These are phyloP conservation scores for Alethe castanea DNA, from an alignment of 2,113 vertebrate genomes.

Conservation along the genomic window DNA sequence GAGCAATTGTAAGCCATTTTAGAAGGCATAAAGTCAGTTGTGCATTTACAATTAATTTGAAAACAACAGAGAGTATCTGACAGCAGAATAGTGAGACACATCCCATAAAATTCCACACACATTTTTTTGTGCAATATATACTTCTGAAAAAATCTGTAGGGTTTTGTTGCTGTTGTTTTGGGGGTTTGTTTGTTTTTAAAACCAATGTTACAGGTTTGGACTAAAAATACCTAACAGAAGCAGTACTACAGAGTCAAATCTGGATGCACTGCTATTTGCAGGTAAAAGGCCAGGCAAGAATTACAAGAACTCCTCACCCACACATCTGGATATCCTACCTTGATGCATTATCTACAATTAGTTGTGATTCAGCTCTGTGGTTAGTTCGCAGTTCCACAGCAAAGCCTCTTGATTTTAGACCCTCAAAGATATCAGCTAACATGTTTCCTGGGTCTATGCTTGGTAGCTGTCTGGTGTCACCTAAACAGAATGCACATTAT, in stretches of 20 bases:
- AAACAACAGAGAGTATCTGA: neutral
- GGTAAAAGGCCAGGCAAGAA: neutral
- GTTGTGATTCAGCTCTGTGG: conserved; percentile 81
- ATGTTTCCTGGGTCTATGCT: conserved; percentile 85
- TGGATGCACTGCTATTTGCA: neutral
- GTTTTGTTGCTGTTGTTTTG: neutral
- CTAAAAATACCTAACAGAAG: neutral
- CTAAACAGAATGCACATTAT: conserved; percentile 44
- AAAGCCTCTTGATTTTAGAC: conserved; percentile 68
- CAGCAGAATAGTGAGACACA: accelerated
- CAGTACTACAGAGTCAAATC: neutral
- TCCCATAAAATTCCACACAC: neutral
- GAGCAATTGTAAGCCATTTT: neutral
- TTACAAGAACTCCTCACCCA: neutral
- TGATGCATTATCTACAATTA: conserved; percentile 82
- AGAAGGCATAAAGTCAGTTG: neutral
- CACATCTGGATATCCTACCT: conserved; percentile 64
- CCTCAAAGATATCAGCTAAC: conserved; percentile 77
- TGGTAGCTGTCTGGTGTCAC: conserved; percentile 83
- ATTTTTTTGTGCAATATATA: neutral
- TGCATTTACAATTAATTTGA: neutral
- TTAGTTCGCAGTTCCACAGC: conserved; percentile 82
- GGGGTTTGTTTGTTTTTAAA: neutral
- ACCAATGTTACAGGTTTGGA: neutral
- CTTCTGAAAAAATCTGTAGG: neutral